Percentiles rank a stretch among this genome's conserved stretches.
phyloP scores from a whole-genome alignment of 2,113 vertebrate species.

The Calypte anna region DNA sequence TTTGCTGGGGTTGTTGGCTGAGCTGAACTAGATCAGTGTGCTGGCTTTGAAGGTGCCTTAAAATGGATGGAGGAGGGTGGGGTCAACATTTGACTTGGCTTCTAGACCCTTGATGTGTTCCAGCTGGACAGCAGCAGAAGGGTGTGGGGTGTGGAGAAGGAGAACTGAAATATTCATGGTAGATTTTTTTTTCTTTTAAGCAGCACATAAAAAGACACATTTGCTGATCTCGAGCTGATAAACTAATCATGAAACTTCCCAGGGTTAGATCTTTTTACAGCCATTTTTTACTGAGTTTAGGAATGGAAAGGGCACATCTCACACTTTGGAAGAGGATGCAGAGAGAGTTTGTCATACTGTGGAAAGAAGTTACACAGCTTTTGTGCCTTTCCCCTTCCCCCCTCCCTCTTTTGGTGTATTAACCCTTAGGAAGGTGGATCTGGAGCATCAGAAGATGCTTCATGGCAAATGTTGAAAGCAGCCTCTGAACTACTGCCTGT shows the following conservation, averaged over 20 bases:
- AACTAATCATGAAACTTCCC: conserved; percentile 11
- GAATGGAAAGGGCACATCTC: conserved; percentile 16
- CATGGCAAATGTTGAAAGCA: not conserved
- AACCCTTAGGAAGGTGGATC: not conserved
- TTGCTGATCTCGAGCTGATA: conserved; percentile 41
- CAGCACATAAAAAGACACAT: conserved; percentile 44
- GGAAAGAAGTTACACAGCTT: not conserved
- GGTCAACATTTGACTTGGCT: conserved; percentile 78
- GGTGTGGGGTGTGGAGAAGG: conserved; percentile 56
- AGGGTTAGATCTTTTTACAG: not conserved
- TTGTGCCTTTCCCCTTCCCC: not conserved
- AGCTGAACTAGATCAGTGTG: conserved; percentile 62
- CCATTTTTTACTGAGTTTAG: conserved; percentile 25
- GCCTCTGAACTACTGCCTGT: not conserved
- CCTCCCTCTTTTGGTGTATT: not conserved
- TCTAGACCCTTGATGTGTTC: conserved; percentile 75
- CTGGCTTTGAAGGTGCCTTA: conserved; percentile 79
- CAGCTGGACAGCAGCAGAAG: conserved; percentile 74
- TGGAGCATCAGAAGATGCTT: not conserved
- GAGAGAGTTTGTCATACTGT: not conserved
- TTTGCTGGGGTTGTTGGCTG: conserved; percentile 71
- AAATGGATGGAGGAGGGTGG: conserved; percentile 79
- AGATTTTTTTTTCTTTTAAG: conserved; percentile 27
- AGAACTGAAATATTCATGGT: conserved; percentile 44
- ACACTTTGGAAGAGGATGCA: not conserved